Conservation (phyloP, 2,888 invertebrate genomes). For the Tachina fera region DNA sequence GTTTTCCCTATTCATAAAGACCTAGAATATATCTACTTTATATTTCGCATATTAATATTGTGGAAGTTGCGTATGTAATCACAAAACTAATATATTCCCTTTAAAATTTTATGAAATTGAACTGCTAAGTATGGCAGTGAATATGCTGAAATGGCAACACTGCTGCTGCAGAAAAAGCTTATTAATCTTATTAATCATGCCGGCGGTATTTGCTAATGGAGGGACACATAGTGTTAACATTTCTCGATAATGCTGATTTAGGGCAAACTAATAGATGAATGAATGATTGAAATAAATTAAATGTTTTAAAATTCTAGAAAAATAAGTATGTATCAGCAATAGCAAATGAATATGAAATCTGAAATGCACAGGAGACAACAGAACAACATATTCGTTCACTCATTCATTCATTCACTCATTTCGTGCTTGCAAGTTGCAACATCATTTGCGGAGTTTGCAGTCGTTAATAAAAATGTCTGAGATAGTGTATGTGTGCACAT, state of each 20-base stretch:
- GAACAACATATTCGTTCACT: slow-evolving; percentile 5
- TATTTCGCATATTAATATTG: too few relatives aligned
- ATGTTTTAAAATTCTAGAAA: neutral
- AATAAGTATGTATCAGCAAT: slow-evolving; percentile 41
- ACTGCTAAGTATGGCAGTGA: too few relatives aligned
- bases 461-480: slow-evolving; percentile 10
- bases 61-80: too few relatives aligned
- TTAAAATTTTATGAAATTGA: too few relatives aligned
- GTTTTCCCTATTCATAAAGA: too few relatives aligned
- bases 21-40: too few relatives aligned
- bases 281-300: neutral
- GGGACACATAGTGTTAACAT: neutral
- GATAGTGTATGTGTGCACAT: neutral
- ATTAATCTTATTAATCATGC: neutral
- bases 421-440: slow-evolving; percentile 17
- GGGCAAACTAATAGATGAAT: neutral
- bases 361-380: slow-evolving; percentile 32
- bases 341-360: slow-evolving; percentile 42
- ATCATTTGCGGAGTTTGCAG: neutral
- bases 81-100: too few relatives aligned
- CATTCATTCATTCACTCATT: neutral
- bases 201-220: neutral
- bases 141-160: too few relatives aligned
- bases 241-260: neutral
- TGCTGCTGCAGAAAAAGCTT: neutral